Base-by-base conservation (phyloP, 2,888 invertebrate species). In the Acleris emargana region DNA sequence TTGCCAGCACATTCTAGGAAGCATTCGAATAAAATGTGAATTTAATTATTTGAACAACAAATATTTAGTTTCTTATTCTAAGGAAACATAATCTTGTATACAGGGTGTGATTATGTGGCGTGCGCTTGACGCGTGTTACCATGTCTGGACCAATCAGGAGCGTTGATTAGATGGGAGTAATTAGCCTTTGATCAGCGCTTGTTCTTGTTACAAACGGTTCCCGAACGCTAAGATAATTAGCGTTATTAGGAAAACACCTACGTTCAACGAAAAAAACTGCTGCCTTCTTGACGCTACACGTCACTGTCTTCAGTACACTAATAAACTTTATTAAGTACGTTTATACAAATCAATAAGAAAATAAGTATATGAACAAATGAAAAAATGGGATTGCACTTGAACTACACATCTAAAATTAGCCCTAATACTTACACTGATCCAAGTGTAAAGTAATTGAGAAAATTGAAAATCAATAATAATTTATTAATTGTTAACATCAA, bases 171-270 rank as follows among this genome's bases (percentile, higher is more conserved):
- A 81, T 74, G 70, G 76, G 68, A 69, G 81, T 88, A 87, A 90
- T 91, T 90, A 91, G 82, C 73, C 90, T 91, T 91, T 91, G 91
- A 91, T 88, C 86, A 81, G 76, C 81, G 78, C 76, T 77, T 80
- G 87, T 84, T 86, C 88, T 88, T 88, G 88, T 83, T 83, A 82
- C 82, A 79, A 77, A 76, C 76, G 75, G 80, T 80, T 75, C 75
- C 76, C 79, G 75, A 74, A 71, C 75, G 71, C 73, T 75, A 72
- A 72, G 73, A 74, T 75, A 78, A 84, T 82, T 81, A 80, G 77
- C 73, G 71, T 72, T 79, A 76, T 78, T 76, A 76, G 77, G 22
- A 43, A 18, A 32, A 50, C 47, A 4, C 13, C 13, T 38, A 38
- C 1, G 38, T 13, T 13, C 1, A 3, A 13, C 38, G 38, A 38